These are phyloP conservation scores for Copsychus sechellarum DNA, from an alignment of 2,113 vertebrate genomes.

Conservation along the genomic window DNA sequence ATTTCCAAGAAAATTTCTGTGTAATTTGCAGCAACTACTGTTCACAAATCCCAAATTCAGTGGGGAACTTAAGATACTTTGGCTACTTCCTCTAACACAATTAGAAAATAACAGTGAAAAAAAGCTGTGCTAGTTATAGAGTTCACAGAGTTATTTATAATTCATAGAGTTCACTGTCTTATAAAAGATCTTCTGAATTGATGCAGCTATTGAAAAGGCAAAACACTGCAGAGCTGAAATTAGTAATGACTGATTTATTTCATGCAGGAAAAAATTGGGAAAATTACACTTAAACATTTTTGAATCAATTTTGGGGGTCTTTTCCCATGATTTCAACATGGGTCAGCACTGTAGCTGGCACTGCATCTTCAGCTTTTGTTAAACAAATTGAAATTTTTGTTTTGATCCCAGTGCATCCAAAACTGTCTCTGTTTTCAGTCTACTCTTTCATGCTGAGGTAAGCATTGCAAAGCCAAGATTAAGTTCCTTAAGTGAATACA, in stretches of 20 bases:
- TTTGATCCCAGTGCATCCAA: not conserved
- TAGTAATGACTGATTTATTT: not conserved
- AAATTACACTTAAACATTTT: not conserved
- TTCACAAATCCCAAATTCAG: not conserved
- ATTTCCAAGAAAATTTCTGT: not conserved
- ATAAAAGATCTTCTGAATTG: not conserved
- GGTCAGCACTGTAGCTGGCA: not conserved
- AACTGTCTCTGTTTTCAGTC: not conserved
- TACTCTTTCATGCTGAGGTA: not conserved
- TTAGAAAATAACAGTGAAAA: not conserved
- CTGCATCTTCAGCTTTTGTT: not conserved
- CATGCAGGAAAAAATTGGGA: not conserved
- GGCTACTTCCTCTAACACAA: not conserved
- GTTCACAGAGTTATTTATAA: not conserved
- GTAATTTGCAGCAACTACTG: not conserved
- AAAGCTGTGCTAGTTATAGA: not conserved
- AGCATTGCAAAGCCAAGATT: not conserved
- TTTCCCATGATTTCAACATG: fast-evolving
- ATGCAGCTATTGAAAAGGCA: not conserved
- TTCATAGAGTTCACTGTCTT: not conserved
- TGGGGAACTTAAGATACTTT: not conserved
- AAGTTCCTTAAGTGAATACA: not conserved
- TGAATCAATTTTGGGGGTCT: not conserved
- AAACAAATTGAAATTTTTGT: not conserved
- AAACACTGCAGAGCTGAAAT: not conserved